phyloP scores from a whole-genome alignment of 2,888 invertebrate genomes.

The Onthophagus sagittarius region DNA sequence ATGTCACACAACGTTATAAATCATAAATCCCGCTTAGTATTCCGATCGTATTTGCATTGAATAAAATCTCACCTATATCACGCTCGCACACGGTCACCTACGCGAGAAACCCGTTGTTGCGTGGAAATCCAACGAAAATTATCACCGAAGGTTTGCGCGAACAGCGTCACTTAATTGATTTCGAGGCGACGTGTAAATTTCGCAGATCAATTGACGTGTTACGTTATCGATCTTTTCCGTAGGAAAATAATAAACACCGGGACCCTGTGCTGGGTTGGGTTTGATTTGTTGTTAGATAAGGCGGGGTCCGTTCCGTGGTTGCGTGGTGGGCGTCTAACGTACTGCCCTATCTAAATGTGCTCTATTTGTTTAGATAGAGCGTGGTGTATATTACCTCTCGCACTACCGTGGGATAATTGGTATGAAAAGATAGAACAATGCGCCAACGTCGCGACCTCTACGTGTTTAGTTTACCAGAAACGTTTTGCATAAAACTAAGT shows the following conservation, averaged over 20 bases:
- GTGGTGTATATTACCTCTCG: conserved; percentile 11
- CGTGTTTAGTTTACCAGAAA: neutral
- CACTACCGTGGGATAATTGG: conserved; percentile 20
- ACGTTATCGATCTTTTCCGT: conserved; percentile 18
- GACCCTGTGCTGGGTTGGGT: conserved; percentile 13
- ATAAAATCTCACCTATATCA: conserved; percentile 7
- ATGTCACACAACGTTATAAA: conserved; percentile 8
- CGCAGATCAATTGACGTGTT: conserved; percentile 24
- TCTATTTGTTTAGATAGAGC: conserved; percentile 21
- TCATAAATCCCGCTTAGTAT: conserved; percentile 11
- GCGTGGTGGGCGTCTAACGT: conserved; percentile 19
- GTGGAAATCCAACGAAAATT: neutral
- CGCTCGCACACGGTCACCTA: neutral
- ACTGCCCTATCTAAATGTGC: conserved; percentile 20
- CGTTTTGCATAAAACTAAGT: neutral
- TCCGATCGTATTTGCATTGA: conserved; percentile 10
- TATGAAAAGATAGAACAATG: conserved; percentile 6
- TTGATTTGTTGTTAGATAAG: conserved; percentile 22
- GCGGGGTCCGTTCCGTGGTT: conserved; percentile 14
- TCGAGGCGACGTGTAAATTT: conserved; percentile 17
- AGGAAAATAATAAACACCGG: conserved; percentile 15
- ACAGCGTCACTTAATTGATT: conserved; percentile 15
- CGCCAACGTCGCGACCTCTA: neutral
- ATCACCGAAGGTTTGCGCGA: neutral
- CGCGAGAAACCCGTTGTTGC: neutral